Evolutionary conservation across 2,113 vertebrate species (phyloP), one percentile per base, ranked within the genome.

Genomic region (Caloenas nicobarica): DNA sequence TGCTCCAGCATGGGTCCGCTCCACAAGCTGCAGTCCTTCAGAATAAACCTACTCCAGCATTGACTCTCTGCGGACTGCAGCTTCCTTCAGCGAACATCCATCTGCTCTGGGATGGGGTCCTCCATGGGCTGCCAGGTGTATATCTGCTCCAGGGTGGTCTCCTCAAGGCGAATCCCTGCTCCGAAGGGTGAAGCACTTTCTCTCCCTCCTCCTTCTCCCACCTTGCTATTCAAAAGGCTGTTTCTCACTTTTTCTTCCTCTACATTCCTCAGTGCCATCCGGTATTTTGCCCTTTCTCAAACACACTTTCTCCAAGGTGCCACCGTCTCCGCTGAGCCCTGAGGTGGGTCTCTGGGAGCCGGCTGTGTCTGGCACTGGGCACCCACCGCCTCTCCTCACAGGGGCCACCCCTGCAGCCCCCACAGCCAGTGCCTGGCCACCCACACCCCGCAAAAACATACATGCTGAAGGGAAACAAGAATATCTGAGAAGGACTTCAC

Each of bases 381-480:
- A 33, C 7, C 4, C 18, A 4, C 4, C 6, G 22, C 26, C 38
- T 3, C 25, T 66, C 40, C 48, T 77, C 23, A 19, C 11, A 46
- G 17, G 42, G 8, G 44, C 31, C 8, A 33, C 1, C 4, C 9
- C 28, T 50, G 53, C 42, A 58, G 31, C 4, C 26, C 13, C 26
- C 2, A 0, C 13, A 16, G 22, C 34, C 58, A 56, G 57, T 4
- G 4, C 2, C 26, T 21, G 23, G 46, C 16, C 40, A 86, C 22
- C 14, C 2, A 0, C 25, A n/a, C 3, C 26, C 48, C 58, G 14
- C 6, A 50, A 13, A 40, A 25, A 25, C 10, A 10, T 10, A 76
- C 31, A 28, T 22, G 1, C 23, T n/a, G 57, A 71, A 70, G 18
- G 10, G 9, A 40, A 78, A 50, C 10, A 84, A 44, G 6, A 79